Conservation (phyloP, 2,888 invertebrate genomes). For the Synergus japonicus region DNA sequence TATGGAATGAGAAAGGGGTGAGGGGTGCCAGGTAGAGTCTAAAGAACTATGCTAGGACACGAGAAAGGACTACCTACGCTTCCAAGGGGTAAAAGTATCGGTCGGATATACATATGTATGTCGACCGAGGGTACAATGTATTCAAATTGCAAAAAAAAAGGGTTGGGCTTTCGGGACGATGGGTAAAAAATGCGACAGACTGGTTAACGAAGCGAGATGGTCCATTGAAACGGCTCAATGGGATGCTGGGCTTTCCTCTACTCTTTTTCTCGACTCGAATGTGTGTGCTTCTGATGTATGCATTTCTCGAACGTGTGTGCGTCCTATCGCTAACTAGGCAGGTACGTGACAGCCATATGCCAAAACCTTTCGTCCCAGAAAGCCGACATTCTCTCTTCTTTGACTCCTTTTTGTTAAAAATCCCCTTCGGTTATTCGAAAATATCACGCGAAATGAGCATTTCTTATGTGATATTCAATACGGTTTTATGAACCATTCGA, state of each 20-base stretch:
- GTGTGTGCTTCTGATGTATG: constrained; percentile 58
- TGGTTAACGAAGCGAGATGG: constrained; percentile 78
- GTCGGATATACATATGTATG: constrained; percentile 76
- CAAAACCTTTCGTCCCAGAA: constrained; percentile 53
- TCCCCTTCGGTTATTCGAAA: constrained; percentile 48
- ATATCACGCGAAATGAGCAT: constrained; percentile 37
- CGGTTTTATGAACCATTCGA: background rate
- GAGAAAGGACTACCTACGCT: constrained; percentile 52
- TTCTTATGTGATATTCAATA: constrained; percentile 38
- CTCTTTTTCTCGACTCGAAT: constrained; percentile 55
- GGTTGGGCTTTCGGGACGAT: constrained; percentile 74
- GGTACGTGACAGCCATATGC: constrained; percentile 58
- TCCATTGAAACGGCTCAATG: constrained; percentile 75
- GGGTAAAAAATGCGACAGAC: constrained; percentile 77
- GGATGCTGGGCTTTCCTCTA: constrained; percentile 72
- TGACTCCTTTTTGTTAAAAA: constrained; percentile 46
- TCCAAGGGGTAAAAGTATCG: constrained; percentile 67
- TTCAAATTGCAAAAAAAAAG: constrained; percentile 76
- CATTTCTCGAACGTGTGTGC: constrained; percentile 53
- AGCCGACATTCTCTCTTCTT: constrained; percentile 49
- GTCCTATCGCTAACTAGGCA: constrained; percentile 63
- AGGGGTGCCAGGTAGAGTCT: constrained; percentile 70
- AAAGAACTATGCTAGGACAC: constrained; percentile 61
- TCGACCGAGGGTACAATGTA: constrained; percentile 76
- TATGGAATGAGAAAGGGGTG: constrained; percentile 45